Percentiles rank a stretch among this genome's conserved stretches.
phyloP scores from a whole-genome alignment of 2,797 vertebrate genomes.

The Pogoniulus pusillus region DNA sequence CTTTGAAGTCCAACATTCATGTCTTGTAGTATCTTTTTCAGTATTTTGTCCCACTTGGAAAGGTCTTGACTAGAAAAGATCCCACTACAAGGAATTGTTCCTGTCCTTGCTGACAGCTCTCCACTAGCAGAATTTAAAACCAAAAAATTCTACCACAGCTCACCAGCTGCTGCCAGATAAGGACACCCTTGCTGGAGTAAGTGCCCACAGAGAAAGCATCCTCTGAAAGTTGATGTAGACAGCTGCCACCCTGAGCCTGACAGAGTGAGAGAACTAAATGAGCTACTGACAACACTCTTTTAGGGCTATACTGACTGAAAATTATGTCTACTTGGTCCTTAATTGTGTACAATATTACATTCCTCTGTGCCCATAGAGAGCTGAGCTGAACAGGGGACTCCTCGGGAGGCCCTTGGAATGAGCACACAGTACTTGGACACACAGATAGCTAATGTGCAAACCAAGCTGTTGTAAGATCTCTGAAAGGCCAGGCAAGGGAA shows the following conservation, averaged over 20 bases:
- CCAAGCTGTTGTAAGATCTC: background rate
- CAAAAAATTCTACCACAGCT: background rate
- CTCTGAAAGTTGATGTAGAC: background rate
- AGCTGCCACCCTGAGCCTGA: background rate
- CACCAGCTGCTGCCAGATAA: background rate
- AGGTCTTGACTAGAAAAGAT: background rate
- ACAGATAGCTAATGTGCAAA: background rate
- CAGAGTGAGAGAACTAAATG: background rate
- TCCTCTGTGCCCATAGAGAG: background rate
- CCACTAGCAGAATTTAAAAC: background rate
- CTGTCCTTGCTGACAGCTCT: background rate
- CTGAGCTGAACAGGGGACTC: background rate
- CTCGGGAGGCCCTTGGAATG: background rate
- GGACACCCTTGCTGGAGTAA: background rate
- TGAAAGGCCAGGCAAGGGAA: background rate
- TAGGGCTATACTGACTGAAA: background rate
- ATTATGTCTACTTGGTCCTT: background rate
- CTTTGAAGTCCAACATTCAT: background rate
- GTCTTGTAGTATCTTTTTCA: background rate
- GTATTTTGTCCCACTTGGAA: background rate
- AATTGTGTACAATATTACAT: background rate
- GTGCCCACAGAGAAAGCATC: background rate
- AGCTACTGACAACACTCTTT: background rate
- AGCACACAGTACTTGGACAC: background rate
- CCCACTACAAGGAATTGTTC: background rate